phyloP scores from a whole-genome alignment of 2,888 invertebrate species.

The Lasiommata megera region DNA sequence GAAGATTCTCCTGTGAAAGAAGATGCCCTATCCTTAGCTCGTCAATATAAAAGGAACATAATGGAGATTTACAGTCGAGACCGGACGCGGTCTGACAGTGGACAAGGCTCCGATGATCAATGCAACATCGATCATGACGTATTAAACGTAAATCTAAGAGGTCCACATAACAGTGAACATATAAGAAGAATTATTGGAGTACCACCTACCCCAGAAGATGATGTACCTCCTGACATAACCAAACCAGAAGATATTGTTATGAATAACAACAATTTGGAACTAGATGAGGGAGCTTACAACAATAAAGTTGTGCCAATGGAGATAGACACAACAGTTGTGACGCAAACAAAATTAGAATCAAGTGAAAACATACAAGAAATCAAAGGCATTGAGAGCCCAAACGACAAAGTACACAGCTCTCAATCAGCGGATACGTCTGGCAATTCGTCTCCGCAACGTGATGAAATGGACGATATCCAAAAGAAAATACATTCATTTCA shows the following conservation, averaged over 20 bases:
- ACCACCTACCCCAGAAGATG: constrained; percentile 67
- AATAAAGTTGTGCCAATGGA: constrained; percentile 69
- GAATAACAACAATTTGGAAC: constrained; percentile 65
- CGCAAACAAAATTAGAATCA: constrained; percentile 62
- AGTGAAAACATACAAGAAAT: constrained; percentile 50
- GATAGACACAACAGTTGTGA: constrained; percentile 64
- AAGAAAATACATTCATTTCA: constrained; percentile 83
- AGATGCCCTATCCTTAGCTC: constrained; percentile 49
- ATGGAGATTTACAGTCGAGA: constrained; percentile 71
- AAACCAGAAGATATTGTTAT: constrained; percentile 54
- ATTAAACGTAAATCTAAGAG: constrained; percentile 62
- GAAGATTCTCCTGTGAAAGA: constrained; percentile 74
- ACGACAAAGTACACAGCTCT: constrained; percentile 61
- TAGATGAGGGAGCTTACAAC: constrained; percentile 62
- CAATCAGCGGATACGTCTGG: constrained; percentile 75
- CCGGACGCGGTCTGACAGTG: constrained; percentile 70
- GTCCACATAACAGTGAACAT: constrained; percentile 63
- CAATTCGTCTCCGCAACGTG: constrained; percentile 72
- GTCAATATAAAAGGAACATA: constrained; percentile 65
- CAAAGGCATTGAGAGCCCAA: constrained; percentile 59
- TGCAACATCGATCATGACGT: constrained; percentile 65
- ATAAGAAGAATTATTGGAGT: constrained; percentile 72
- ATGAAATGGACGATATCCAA: constrained; percentile 83
- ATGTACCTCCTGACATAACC: constrained; percentile 55
- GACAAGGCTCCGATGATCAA: constrained; percentile 71